Base-by-base conservation (phyloP, 2,113 vertebrate species). In the Hemiscyllium ocellatum region DNA sequence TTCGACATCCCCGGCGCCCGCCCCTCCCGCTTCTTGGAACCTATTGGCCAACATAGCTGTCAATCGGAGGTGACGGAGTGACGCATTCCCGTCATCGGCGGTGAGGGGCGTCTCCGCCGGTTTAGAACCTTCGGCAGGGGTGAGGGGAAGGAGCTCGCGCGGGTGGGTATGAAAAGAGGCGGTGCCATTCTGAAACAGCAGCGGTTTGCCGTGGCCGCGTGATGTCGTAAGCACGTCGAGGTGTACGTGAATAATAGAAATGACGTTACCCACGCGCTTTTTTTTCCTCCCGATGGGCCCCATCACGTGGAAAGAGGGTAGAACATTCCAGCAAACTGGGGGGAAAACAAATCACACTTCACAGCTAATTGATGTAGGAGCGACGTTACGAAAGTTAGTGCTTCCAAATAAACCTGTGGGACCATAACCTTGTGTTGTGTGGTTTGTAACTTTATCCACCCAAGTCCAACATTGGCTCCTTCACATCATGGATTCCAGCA, bases 1-100 rank as follows among this genome's bases (percentile, higher is more conserved):
- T 96, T 97, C 7, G 91, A 68, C 97, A 96, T 96, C 96, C 96
- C 96, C 96, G 96, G 96, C 95, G 96, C 97, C 96, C 96, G 94
- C 96, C 19, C 56, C 76, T 26, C 24, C 33, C 76, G 70, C 2
- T 7, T 19, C 33, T 20, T 70, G 0, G 20, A 33, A 0, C 1
- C 89, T n/a, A 93, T 93, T 93, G 89, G 89, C 33, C 10, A 2
- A 1, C 0, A 1, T 1, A 3, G 52, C 24, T 61, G 87, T 17
- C 87, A 12, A 6, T 90, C 87, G 61, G 33, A 2, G 22, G 69
- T 22, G 69, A 26, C 69, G 22, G 26, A 10, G 50, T 50, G 86
- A 13, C 2, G 52, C 52, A 26, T 15, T 29, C 26, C 33, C 86
- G 12, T 52, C 85, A 29, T 20, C 26, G 0, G 78, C 10, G 52